Conservation (phyloP, 2,113 vertebrate genomes). For the Saguinus imperator region DNA sequence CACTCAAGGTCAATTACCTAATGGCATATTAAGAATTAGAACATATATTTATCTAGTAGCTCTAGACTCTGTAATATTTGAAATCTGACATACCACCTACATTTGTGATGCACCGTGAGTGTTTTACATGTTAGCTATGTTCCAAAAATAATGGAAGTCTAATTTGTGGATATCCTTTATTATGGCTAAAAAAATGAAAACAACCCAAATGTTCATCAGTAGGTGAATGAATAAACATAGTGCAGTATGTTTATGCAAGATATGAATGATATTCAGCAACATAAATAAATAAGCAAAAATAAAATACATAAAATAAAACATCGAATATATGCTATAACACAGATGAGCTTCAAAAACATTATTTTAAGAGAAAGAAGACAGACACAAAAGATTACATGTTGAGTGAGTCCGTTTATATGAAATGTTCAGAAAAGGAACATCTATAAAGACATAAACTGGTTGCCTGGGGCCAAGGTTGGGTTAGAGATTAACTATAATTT, state of each 20-base stretch:
- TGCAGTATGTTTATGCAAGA: background rate
- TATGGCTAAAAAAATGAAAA: background rate
- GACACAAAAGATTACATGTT: background rate
- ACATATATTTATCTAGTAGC: background rate
- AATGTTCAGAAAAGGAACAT: background rate
- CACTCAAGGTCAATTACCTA: background rate
- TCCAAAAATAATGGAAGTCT: background rate
- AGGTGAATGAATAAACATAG: background rate
- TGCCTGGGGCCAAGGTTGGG: background rate
- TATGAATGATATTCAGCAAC: background rate
- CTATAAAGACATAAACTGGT: background rate
- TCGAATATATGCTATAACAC: background rate
- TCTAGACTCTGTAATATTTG: background rate
- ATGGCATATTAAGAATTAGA: background rate
- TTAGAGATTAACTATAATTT: background rate
- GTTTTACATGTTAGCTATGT: background rate
- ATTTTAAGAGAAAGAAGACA: background rate
- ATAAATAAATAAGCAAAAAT: background rate
- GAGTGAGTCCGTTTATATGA: background rate
- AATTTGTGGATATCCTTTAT: background rate
- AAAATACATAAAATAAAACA: too few species aligned
- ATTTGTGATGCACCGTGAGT: background rate
- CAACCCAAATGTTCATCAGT: background rate
- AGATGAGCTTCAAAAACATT: background rate
- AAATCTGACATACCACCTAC: background rate